Evolutionary conservation across 2,797 vertebrate genomes (phyloP), one percentile per base, ranked within the genome.

Genomic region (Anolis apletophallus): DNA sequence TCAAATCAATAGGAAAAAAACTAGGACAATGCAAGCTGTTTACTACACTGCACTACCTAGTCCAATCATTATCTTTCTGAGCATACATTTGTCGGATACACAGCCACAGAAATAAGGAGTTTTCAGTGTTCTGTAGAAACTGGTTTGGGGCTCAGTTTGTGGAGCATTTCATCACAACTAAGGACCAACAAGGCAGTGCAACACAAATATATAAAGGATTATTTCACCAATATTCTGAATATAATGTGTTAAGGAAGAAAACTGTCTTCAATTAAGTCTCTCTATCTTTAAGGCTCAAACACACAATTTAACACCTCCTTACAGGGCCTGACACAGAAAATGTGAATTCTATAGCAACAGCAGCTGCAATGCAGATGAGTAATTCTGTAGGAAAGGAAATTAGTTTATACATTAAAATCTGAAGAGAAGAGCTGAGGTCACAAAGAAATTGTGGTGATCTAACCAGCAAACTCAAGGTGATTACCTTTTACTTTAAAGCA

Each of bases 11-110:
- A 46, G 36, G 6, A 75, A 57, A 23, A 40, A 50, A 12, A 40
- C 54, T 52, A 29, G 36, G 11, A 80, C 8, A 52, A 12, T 5
- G 21, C 19, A 73, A 73, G 12, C 19, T 34, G 36, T 16, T 68
- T 77, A 57, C 6, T 52, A 34, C 3, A 1, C 54, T 55, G 19
- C 0, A 0, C 0, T 6, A 16, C 0, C 1, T 23, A 7, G n/a
- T 85, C 67, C 19, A 77, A n/a, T 26, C 12, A 72, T 14, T 13
- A 78, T 40, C 17, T 78, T 68, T 59, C 54, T 57, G 32, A 40
- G 23, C 67, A 36, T 52, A 16, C 17, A 10, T 57, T 57, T 40
- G 11, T 64, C 29, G 71, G 69, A 71, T 36, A 34, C 10, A 21
- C 6, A 80, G 80, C 5, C 10, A 26, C 1, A 57, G 11, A 54